A percentile compares a stretch with the other conserved stretches of the same genome.
These are phyloP conservation scores for Diplodus sargus DNA, from an alignment of 2,797 vertebrate genomes.

Conservation along the genomic window DNA sequence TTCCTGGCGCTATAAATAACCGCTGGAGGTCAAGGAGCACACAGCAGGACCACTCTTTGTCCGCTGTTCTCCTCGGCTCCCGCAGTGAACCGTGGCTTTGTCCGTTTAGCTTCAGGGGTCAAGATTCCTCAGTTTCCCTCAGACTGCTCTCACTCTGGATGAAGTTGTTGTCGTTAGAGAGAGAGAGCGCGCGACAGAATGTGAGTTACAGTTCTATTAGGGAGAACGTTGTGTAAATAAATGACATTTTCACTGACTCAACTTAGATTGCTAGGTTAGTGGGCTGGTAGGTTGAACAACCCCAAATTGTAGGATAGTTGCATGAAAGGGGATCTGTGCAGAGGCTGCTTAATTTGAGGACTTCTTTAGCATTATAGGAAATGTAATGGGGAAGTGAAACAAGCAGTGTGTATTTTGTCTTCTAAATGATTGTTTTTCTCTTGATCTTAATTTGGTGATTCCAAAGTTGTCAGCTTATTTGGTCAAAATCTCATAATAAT, in stretches of 20 bases:
- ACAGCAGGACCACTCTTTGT: constrained; percentile 40
- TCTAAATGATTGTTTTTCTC: not conserved
- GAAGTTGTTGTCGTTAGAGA: not conserved
- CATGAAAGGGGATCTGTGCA: not conserved
- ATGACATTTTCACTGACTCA: not conserved
- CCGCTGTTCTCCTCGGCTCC: constrained; percentile 49
- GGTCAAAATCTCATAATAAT: not conserved
- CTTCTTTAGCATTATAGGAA: not conserved
- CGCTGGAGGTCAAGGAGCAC: constrained; percentile 26
- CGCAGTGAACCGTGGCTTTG: constrained; percentile 27
- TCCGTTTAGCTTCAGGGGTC: constrained; percentile 36
- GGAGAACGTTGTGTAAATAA: not conserved
- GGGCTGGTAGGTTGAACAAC: not conserved
- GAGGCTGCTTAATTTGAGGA: not conserved
- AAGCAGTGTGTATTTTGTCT: constrained; percentile 4
- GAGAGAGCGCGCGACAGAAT: not conserved
- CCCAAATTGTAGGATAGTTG: not conserved
- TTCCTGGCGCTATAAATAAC: constrained; percentile 43
- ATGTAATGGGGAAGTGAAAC: not conserved
- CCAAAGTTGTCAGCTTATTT: not conserved
- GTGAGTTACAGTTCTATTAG: not conserved
- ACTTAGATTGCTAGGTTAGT: not conserved
- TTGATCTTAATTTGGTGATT: not conserved
- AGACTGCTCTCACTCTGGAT: not conserved
- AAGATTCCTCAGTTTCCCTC: not conserved